Evolutionary conservation across 2,888 invertebrate genomes (phyloP).

Genomic region (Ormyrus pomaceus): DNA sequence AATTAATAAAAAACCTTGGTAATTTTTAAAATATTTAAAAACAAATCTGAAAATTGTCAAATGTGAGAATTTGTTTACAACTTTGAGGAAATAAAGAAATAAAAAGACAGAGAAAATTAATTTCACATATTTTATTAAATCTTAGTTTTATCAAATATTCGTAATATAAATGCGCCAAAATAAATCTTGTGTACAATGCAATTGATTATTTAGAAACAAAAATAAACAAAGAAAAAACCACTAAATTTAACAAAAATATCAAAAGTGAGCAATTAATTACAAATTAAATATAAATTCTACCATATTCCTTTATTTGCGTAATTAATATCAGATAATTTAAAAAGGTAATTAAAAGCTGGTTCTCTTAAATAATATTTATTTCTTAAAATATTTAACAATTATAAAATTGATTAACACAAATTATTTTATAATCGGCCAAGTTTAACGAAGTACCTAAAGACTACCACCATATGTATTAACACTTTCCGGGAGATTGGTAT

Average conservation of each 20-base stretch:
- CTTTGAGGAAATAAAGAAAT: too few species aligned
- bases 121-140: too few species aligned
- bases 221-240: neutral
- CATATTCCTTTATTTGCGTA: too few species aligned
- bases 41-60: too few species aligned
- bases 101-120: too few species aligned
- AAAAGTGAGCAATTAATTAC: too few species aligned
- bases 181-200: neutral
- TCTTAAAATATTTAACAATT: slow-evolving; percentile 52
- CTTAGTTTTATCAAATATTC: too few species aligned
- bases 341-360: neutral
- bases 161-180: neutral
- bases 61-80: too few species aligned
- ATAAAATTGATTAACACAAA: slow-evolving; percentile 48
- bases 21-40: too few species aligned
- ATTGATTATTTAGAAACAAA: neutral
- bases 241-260: neutral
- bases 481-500: slow-evolving; percentile 19
- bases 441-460: slow-evolving; percentile 45
- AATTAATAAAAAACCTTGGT: too few species aligned
- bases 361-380: slow-evolving; percentile 51
- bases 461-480: slow-evolving; percentile 46
- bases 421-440: slow-evolving; percentile 42
- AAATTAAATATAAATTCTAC: too few species aligned
- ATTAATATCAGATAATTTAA: neutral